phyloP scores from a whole-genome alignment of 2,888 invertebrate genomes.

The Phalangium opilio region DNA sequence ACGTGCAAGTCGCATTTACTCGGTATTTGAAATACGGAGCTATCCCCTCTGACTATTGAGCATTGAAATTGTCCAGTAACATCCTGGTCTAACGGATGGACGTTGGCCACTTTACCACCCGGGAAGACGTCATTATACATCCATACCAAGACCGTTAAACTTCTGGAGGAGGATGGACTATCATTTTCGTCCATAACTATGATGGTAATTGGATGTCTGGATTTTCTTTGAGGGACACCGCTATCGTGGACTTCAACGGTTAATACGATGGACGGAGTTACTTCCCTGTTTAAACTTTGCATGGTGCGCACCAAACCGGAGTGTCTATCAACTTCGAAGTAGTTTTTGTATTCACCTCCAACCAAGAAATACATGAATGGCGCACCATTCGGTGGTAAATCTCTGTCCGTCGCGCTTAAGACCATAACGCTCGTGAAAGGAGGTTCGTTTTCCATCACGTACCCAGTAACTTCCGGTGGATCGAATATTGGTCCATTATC shows the following conservation, averaged over 20 bases:
- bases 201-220: slow-evolving; percentile 58
- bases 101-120: slow-evolving; percentile 69
- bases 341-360: slow-evolving; percentile 59
- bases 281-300: slow-evolving; percentile 63
- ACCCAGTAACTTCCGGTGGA: slow-evolving; percentile 50
- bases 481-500: slow-evolving; percentile 81
- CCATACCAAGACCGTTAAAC: slow-evolving; percentile 59
- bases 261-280: slow-evolving; percentile 54
- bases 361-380: slow-evolving; percentile 68
- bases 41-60: slow-evolving; percentile 42
- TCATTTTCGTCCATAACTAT: slow-evolving; percentile 76
- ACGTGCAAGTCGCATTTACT: slow-evolving; percentile 64
- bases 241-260: slow-evolving; percentile 75
- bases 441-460: slow-evolving; percentile 72
- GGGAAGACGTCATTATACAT: slow-evolving; percentile 40
- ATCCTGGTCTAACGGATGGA: slow-evolving; percentile 83
- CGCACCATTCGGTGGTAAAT: slow-evolving; percentile 74
- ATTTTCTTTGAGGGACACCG: slow-evolving; percentile 64
- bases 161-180: slow-evolving; percentile 67
- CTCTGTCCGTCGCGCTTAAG: slow-evolving; percentile 72
- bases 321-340: slow-evolving; percentile 58
- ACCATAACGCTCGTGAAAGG: slow-evolving; percentile 66
- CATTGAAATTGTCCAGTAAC: slow-evolving; percentile 77
- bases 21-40: slow-evolving; percentile 43
- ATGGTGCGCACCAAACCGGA: slow-evolving; percentile 66